A percentile compares a stretch with the other conserved stretches of the same genome.
phyloP scores from a whole-genome alignment of 2,888 invertebrate species.

The Polia nebulosa region DNA sequence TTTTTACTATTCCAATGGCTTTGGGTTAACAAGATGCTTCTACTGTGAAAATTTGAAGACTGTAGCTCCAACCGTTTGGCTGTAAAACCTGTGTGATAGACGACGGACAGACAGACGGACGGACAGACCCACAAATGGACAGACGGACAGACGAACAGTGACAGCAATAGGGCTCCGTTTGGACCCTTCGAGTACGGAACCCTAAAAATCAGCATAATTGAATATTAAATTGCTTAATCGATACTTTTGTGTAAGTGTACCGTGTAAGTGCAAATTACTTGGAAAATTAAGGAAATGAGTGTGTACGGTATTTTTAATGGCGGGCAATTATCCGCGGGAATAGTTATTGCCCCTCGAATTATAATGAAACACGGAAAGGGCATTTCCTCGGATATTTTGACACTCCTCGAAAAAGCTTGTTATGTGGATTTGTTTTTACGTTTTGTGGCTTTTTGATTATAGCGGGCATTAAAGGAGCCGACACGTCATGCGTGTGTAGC shows the following conservation, averaged over 20 bases:
- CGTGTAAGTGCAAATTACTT: constrained; percentile 64
- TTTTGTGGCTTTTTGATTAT: constrained; percentile 36
- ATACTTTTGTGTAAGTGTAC: constrained; percentile 35
- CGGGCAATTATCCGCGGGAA: constrained; percentile 62
- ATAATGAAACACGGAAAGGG: constrained; percentile 68
- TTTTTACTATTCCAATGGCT: no score
- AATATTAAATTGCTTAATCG: constrained; percentile 70
- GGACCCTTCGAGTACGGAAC: no score
- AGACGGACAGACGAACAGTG: no score
- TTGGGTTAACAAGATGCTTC: no score
- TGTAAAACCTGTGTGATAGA: no score
- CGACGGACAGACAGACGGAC: no score
- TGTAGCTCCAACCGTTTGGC: no score
- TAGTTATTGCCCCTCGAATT: constrained; percentile 64
- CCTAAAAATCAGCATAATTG: constrained; percentile 48
- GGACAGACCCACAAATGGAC: no score
- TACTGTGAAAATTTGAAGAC: no score
- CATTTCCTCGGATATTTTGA: constrained; percentile 66
- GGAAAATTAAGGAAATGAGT: constrained; percentile 66
- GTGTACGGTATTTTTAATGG: constrained; percentile 56
- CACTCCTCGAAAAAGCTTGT: constrained; percentile 47
- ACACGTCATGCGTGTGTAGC: constrained; percentile 9
- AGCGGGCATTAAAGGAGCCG: constrained; percentile 2
- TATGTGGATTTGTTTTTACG: constrained; percentile 21
- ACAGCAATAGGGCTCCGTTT: no score